Base-by-base conservation (phyloP, 2,797 vertebrate genomes). In the Chloroceryle amazona region DNA sequence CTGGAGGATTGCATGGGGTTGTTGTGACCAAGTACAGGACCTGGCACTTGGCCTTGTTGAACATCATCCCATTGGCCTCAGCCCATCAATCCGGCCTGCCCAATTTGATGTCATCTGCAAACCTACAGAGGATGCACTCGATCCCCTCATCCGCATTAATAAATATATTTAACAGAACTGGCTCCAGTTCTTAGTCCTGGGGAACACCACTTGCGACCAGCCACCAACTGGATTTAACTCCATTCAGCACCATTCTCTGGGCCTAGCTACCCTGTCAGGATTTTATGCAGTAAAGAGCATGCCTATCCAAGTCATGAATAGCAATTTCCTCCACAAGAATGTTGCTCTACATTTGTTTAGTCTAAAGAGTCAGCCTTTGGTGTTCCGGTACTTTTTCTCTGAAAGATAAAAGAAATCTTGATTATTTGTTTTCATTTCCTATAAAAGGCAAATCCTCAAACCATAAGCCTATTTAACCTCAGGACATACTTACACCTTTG, bases 401-500 rank as follows among this genome's bases (percentile, higher is more conserved):
- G 67, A 80, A 70, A 74, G 49, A 68, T 41, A 73, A 91, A 91
- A 76, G 57, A 86, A 93, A 47, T 71, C 39, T 25, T 67, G 35
- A 29, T 25, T 33, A 9, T 66, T 67, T 79, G 67, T 80, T 90
- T 83, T 73, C 3, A 52, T 90, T 81, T 93, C 88, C 78, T 76
- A 3, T 88, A 51, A 78, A 78, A 75, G 72, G 54, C 61, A 74
- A 67, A 86, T 81, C 49, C 57, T 94, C 62, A 90, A 90, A 86
- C 68, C 41, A 74, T 85, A 88, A 96, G 78, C 54, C 90, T 86
- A 7, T 78, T 96, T 95, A 97, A 95, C 96, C 91, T 91, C 65
- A 61, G 81, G 95, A 94, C 84, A 74, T 90, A 81, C 79, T 78
- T 96, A 74, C 82, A 91, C 54, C 54, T 86, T 95, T 67, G 65